These are phyloP conservation scores for Drosophila neotestacea DNA, from an alignment of 2,888 invertebrate species.

Conservation along the genomic window DNA sequence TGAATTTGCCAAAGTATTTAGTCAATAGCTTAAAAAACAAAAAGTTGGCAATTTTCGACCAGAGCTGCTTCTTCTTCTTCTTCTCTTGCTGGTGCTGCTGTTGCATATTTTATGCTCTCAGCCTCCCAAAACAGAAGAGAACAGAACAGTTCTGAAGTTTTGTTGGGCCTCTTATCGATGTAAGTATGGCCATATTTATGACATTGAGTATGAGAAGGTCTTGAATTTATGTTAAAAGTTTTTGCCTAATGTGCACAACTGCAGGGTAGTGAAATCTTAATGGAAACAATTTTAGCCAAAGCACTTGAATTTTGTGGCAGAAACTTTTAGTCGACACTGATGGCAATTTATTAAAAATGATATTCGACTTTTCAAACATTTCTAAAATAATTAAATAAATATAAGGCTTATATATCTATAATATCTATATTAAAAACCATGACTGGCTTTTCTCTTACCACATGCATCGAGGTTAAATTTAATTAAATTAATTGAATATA, in stretches of 20 bases:
- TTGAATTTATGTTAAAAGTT: slow-evolving; percentile 72
- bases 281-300: slow-evolving; percentile 43
- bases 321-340: slow-evolving; percentile 20
- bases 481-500: slow-evolving; percentile 13
- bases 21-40: slow-evolving; percentile 71
- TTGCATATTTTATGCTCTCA: slow-evolving; percentile 64
- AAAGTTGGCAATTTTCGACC: slow-evolving; percentile 42
- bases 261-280: slow-evolving; percentile 56
- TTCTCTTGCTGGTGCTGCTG: slow-evolving; percentile 31
- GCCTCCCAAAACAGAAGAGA: not conserved
- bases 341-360: slow-evolving; percentile 17
- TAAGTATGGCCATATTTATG: slow-evolving; percentile 62
- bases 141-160: slow-evolving; percentile 16
- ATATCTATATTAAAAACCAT: not conserved
- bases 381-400: not conserved
- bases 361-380: not conserved
- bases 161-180: slow-evolving; percentile 56
- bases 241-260: slow-evolving; percentile 66
- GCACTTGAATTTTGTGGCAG: slow-evolving; percentile 38
- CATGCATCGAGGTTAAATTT: not conserved
- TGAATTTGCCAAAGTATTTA: slow-evolving; percentile 79
- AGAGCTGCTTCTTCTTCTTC: slow-evolving; percentile 27
- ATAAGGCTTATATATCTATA: not conserved
- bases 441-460: not conserved
- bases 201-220: slow-evolving; percentile 32